phyloP scores from a whole-genome alignment of 2,888 invertebrate genomes.

The Torymus texanus region DNA sequence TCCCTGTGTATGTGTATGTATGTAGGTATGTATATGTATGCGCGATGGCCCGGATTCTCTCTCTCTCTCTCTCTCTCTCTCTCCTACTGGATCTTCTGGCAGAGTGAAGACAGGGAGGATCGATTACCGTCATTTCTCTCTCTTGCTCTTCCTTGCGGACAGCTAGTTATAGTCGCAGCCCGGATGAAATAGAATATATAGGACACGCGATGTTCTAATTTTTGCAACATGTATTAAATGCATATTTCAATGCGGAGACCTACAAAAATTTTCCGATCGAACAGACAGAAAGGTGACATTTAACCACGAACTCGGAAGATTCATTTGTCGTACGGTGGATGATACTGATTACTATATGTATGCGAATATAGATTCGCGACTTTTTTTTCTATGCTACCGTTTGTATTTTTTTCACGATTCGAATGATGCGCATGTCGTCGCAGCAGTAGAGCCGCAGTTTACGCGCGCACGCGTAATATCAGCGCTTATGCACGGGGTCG shows the following conservation, averaged over 20 bases:
- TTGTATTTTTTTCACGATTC: too few relatives aligned
- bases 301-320: background rate
- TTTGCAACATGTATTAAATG: background rate
- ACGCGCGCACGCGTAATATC: constrained; percentile 4
- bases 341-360: background rate
- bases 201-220: constrained; percentile 32
- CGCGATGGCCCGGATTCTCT: constrained; percentile 27
- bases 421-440: too few relatives aligned
- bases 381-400: too few relatives aligned
- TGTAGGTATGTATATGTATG: too few relatives aligned
- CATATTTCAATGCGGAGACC: background rate
- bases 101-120: background rate
- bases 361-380: too few relatives aligned
- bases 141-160: background rate
- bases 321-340: background rate
- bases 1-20: too few relatives aligned
- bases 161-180: constrained; percentile 21
- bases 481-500: background rate
- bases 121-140: constrained; percentile 11
- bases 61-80: background rate
- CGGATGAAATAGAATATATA: constrained; percentile 29
- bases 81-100: background rate
- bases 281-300: constrained; percentile 5
- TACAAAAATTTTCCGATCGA: constrained; percentile 20
- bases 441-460: constrained; percentile 5